These are phyloP conservation scores for Sphyrna mokarran DNA, from an alignment of 2,113 vertebrate genomes.

Conservation along the genomic window DNA sequence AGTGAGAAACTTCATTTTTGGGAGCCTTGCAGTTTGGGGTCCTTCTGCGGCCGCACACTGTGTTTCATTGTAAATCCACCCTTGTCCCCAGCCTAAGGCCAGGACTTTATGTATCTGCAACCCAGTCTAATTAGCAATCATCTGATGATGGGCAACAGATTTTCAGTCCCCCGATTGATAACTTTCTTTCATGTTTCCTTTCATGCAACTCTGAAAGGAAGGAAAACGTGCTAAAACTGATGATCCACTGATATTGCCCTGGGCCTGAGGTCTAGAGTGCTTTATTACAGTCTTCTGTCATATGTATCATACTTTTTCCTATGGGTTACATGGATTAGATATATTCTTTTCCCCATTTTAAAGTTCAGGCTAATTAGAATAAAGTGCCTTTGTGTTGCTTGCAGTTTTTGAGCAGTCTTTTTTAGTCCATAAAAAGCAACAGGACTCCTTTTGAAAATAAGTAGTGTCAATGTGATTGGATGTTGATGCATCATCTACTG, in stretches of 20 bases:
- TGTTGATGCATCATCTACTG: background rate
- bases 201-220: background rate
- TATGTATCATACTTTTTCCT: background rate
- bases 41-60: no score
- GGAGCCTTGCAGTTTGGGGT: no score
- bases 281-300: background rate
- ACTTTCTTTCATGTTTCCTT: background rate
- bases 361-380: background rate
- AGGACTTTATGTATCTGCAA: background rate
- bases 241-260: background rate
- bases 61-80: no score
- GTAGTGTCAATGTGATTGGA: background rate
- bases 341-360: background rate
- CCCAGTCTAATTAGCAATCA: background rate
- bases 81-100: background rate
- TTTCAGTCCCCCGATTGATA: background rate
- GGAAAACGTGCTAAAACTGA: background rate
- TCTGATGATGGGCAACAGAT: background rate
- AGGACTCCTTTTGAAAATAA: background rate
- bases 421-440: background rate
- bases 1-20: no score
- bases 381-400: background rate
- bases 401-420: background rate
- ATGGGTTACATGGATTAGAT: background rate
- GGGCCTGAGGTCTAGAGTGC: background rate